Percentiles rank a stretch among this genome's conserved stretches.
Conservation (phyloP, 1,140 invertebrate species). For the Scaptomyza graminum region DNA sequence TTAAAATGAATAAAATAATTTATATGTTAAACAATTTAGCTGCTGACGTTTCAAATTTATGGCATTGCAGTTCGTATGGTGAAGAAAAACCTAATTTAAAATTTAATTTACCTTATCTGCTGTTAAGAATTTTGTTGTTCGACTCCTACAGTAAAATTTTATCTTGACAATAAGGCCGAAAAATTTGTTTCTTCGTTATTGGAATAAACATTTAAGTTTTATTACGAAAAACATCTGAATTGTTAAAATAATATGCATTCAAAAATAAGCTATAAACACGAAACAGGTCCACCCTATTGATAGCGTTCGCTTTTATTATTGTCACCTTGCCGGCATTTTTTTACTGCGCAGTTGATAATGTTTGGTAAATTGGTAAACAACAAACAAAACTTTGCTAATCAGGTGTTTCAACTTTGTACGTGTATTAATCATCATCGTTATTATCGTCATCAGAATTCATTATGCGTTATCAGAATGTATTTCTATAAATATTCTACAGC, state of each 20-base stretch:
- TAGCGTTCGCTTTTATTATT: conserved; percentile 16
- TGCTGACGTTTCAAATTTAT: not conserved
- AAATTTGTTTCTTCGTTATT: too few relatives aligned
- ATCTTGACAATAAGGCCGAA: too few relatives aligned
- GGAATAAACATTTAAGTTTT: not conserved
- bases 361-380: conserved; percentile 76
- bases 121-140: too few relatives aligned
- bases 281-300: conserved; percentile 55
- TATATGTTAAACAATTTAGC: not conserved
- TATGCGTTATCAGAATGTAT: not conserved
- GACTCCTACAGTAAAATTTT: too few relatives aligned
- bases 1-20: not conserved
- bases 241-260: not conserved
- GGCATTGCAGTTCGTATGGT: too few relatives aligned
- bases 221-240: not conserved
- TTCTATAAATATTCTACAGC: conserved; percentile 23
- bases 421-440: conserved; percentile 47
- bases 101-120: too few relatives aligned
- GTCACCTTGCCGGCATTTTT: conserved; percentile 65
- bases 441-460: conserved; percentile 13
- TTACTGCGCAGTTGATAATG: conserved; percentile 65
- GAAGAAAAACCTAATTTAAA: too few relatives aligned
- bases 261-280: not conserved
- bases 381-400: conserved; percentile 49
- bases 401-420: conserved; percentile 52